Evolutionary conservation across 1,140 invertebrate genomes (phyloP), one percentile per base, ranked within the genome.

Genomic region (Ceratina australensis): DNA sequence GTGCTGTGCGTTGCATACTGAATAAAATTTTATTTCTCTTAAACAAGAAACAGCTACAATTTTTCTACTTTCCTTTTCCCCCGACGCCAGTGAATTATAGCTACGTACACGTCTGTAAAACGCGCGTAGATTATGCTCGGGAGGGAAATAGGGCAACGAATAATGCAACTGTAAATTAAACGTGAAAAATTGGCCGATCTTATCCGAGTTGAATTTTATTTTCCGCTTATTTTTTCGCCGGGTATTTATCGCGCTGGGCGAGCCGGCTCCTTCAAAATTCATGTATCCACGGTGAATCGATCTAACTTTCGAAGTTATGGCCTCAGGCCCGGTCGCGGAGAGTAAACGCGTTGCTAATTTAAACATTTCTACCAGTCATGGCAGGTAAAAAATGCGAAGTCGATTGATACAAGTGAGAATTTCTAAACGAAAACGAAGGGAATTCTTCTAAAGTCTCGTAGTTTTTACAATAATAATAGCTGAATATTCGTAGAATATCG

Each of bases 311-410:
- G 15, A 52, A 81, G 72, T 33, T 74, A 91, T 92, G 90, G 86
- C 88, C 68, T 84, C 49, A 26, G 66, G 64, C 33, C 24, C 61
- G 3, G 67, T 57, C 74, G n/a, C 67, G 13, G 91, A 93, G 72
- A 83, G 67, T 78, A 93, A 90, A 85, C 89, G 89, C 42, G 22
- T 75, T 42, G 79, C 71, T 42, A 91, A 86, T 66, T 82, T 83
- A 60, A 91, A 88, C 86, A 81, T 86, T 3, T 87, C 88, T 24
- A 89, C 87, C n/a, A 89, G 89, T 83, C 90, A 92, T 74, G 89
- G 90, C 80, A 92, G 92, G 91, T 93, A 89, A 61, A 82, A 57
- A 33, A 50, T 2, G 22, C 2, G 0, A 26, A 4, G 1, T 8
- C 47, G 28, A 24, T 1, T 8, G 1, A 16, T 3, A 0, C 33